phyloP scores from a whole-genome alignment of 2,797 vertebrate species.

The Rhinatrema bivittatum region DNA sequence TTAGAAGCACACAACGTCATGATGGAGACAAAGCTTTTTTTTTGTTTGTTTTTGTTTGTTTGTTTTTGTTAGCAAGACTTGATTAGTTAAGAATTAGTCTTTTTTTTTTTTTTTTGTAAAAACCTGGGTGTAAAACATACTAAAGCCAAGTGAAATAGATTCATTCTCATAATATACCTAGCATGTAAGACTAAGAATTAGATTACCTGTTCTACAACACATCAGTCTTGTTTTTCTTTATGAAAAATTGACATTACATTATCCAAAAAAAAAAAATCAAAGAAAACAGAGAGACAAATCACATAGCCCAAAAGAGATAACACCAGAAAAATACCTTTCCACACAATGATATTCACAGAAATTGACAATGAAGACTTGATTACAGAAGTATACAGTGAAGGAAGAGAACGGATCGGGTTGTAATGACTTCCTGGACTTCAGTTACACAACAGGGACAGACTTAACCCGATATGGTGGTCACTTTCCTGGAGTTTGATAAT shows the following conservation, averaged over 20 bases:
- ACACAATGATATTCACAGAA: conserved; percentile 82
- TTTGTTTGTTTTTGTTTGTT: conserved; percentile 84
- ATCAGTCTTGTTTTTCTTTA: conserved; percentile 68
- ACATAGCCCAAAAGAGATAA: conserved; percentile 59
- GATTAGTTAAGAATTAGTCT: conserved; percentile 91
- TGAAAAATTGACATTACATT: conserved; percentile 68
- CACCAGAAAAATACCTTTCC: conserved; percentile 88
- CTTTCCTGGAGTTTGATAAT: no score
- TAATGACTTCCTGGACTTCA: conserved; percentile 68
- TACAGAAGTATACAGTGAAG: conserved; percentile 81
- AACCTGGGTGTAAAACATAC: conserved; percentile 97
- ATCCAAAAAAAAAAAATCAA: conserved; percentile 53
- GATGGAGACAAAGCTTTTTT: conserved; percentile 98
- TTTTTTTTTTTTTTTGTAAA: no score
- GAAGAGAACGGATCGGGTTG: conserved; percentile 69
- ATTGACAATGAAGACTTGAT: conserved; percentile 82
- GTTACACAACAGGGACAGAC: conserved; percentile 52
- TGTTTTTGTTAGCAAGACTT: conserved; percentile 85
- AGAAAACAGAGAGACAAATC: conserved; percentile 55
- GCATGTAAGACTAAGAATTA: conserved; percentile 90
- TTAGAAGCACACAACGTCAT: conserved; percentile 96
- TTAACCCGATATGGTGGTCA: conserved; percentile 19
- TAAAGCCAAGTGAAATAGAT: conserved; percentile 99
- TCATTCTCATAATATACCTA: conserved; percentile 97
- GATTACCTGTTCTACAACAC: conserved; percentile 86